Evolutionary conservation across 2,113 vertebrate genomes (phyloP).

Genomic region (Marmota flaviventris): DNA sequence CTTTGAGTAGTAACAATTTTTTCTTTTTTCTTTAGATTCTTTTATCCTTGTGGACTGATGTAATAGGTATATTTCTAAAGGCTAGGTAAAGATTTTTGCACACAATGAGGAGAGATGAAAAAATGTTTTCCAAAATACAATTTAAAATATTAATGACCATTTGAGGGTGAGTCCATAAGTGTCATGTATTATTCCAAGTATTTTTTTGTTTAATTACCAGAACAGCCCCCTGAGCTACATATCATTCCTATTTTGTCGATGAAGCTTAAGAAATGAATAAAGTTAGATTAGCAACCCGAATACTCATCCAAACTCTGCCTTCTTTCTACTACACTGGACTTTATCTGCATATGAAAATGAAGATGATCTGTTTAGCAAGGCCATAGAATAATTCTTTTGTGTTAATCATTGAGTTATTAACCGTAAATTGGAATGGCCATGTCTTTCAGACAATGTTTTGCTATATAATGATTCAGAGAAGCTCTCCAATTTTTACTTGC

Average conservation of each 20-base stretch:
- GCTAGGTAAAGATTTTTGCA: conserved; percentile 59
- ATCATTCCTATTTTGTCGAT: conserved; percentile 35
- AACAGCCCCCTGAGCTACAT: neutral
- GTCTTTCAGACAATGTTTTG: neutral
- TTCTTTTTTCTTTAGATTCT: conserved; percentile 42
- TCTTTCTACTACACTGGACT: neutral
- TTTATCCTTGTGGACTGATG: conserved; percentile 49
- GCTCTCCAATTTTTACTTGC: neutral
- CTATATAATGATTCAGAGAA: neutral
- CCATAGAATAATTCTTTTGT: neutral
- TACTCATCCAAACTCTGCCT: neutral
- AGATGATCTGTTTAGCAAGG: neutral
- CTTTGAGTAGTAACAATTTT: conserved; percentile 61
- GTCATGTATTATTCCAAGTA: neutral
- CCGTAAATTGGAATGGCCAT: neutral
- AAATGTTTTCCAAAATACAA: conserved; percentile 67
- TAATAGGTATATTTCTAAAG: conserved; percentile 30
- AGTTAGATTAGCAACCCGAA: neutral
- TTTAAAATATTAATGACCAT: neutral
- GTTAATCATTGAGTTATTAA: neutral
- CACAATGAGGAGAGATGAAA: conserved; percentile 25
- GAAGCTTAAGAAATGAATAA: conserved; percentile 8
- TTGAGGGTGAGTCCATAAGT: neutral
- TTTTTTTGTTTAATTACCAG: conserved; percentile 55
- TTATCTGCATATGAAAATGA: neutral